phyloP scores from a whole-genome alignment of 2,797 vertebrate species.

The Catostomus latipinnis region DNA sequence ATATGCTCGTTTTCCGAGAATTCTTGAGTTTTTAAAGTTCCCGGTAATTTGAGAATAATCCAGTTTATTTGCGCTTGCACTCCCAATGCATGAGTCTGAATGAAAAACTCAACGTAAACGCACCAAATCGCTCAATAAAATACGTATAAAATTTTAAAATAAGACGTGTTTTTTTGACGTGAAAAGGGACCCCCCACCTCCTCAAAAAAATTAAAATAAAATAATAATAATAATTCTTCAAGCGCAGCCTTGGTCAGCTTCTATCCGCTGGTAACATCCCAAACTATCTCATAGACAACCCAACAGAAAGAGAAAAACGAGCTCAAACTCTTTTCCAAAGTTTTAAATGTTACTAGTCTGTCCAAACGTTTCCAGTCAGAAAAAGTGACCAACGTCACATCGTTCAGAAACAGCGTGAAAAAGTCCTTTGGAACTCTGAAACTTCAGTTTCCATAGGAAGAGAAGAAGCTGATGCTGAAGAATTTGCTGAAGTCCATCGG shows the following conservation, averaged over 20 bases:
- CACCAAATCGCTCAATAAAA: neutral
- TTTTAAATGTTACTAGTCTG: constrained; percentile 21
- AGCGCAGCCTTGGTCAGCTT: constrained; percentile 63
- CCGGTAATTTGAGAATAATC: constrained; percentile 35
- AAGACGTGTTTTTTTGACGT: neutral
- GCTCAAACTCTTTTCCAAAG: constrained; percentile 42
- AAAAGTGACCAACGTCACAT: constrained; percentile 69
- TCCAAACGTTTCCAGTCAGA: constrained; percentile 52
- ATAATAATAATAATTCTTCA: neutral
- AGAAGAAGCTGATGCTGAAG: constrained; percentile 43
- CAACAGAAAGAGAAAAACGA: constrained; percentile 26
- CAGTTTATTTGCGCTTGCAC: constrained; percentile 31
- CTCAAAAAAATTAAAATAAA: neutral
- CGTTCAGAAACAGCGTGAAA: constrained; percentile 57
- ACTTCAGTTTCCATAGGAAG: constrained; percentile 65
- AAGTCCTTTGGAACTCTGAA: constrained; percentile 61
- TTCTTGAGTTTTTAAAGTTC: neutral
- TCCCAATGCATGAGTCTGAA: constrained; percentile 14
- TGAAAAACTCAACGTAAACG: neutral
- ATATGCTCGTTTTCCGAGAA: constrained; percentile 14
- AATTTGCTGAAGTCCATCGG: constrained; percentile 49
- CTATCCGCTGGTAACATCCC: constrained; percentile 59
- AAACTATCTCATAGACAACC: constrained; percentile 57
- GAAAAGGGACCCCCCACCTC: neutral
- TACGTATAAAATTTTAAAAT: neutral